Conservation (phyloP, 2,888 invertebrate species). For the Rotaria socialis region DNA sequence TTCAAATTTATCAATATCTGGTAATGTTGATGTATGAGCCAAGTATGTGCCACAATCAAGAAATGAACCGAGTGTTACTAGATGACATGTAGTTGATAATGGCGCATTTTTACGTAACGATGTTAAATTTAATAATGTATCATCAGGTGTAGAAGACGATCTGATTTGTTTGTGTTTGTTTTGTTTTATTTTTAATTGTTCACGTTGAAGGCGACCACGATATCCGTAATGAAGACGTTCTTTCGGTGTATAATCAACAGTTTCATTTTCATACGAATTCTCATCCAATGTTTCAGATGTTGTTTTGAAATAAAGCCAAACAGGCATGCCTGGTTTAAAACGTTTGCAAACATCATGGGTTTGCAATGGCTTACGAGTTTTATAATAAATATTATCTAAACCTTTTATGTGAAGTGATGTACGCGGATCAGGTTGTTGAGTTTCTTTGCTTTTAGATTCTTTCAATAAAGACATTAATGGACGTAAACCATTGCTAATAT, state of each 20-base stretch:
- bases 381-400: conserved; percentile 22
- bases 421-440: not conserved
- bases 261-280: not conserved
- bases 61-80: conserved; percentile 15
- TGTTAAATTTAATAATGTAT: not conserved
- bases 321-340: conserved; percentile 6
- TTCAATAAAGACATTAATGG: not conserved
- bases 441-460: not conserved
- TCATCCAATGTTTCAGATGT: not conserved
- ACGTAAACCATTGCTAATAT: not conserved
- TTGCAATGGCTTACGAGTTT: not conserved
- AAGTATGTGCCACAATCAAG: conserved; percentile 15
- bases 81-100: not conserved
- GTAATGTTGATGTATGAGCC: not conserved
- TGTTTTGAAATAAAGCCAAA: conserved; percentile 13
- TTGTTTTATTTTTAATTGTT: not conserved
- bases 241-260: not conserved
- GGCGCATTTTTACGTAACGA: not conserved
- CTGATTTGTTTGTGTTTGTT: not conserved
- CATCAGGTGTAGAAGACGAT: no score
- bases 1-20: conserved; percentile 29
- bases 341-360: conserved; percentile 3
- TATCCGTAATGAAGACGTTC: conserved; percentile 34
- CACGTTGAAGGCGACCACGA: conserved; percentile 7
- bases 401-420: conserved; percentile 10